These are phyloP conservation scores for Exephanes ischioxanthus DNA, from an alignment of 2,888 invertebrate species.

Conservation along the genomic window DNA sequence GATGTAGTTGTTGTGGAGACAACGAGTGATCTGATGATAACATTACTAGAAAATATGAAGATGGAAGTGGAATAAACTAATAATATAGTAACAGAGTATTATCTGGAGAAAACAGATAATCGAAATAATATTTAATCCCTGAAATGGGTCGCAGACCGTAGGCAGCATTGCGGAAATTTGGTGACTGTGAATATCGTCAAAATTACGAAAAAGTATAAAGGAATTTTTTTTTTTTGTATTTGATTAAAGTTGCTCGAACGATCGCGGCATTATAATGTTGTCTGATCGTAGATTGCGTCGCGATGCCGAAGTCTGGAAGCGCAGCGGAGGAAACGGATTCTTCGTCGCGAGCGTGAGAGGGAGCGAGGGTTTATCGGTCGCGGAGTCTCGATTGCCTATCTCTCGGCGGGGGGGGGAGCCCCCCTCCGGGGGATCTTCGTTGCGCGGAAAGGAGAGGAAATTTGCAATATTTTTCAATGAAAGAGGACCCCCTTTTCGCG, in stretches of 20 bases:
- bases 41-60: too few relatives aligned
- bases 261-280: neutral
- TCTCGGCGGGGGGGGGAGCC: slow-evolving; percentile 22
- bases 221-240: neutral
- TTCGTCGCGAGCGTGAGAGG: slow-evolving; percentile 43
- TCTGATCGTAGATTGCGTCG: neutral
- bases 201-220: neutral
- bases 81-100: too few relatives aligned
- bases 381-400: slow-evolving; percentile 53
- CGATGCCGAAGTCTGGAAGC: slow-evolving; percentile 23
- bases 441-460: slow-evolving; percentile 71
- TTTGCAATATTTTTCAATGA: slow-evolving; percentile 79
- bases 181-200: neutral
- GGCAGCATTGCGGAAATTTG: neutral
- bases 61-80: too few relatives aligned
- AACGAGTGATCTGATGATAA: too few relatives aligned
- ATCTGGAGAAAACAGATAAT: too few relatives aligned
- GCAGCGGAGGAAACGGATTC: neutral
- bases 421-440: slow-evolving; percentile 26
- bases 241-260: neutral
- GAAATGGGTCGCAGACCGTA: too few relatives aligned
- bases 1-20: too few relatives aligned
- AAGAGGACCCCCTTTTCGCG: slow-evolving; percentile 22
- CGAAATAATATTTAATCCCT: too few relatives aligned
- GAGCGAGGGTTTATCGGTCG: slow-evolving; percentile 43